A percentile compares a stretch with the other conserved stretches of the same genome.
phyloP scores from a whole-genome alignment of 1,140 invertebrate species.

The Sycophila sp. region DNA sequence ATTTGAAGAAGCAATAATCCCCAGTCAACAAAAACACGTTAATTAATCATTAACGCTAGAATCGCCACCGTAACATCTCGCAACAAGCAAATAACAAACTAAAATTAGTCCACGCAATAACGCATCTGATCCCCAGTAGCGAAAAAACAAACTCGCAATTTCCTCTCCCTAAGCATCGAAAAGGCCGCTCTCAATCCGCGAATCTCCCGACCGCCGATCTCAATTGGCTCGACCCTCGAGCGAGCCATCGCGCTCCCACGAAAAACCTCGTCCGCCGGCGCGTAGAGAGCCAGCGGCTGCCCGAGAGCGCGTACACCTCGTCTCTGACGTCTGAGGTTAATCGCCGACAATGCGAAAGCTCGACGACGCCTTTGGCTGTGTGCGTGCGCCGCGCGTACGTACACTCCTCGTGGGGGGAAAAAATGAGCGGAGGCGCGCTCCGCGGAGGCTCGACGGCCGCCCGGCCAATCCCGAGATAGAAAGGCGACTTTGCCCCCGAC shows the following conservation, averaged over 20 bases:
- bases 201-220: background rate
- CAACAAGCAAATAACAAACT: too few species aligned
- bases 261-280: too few species aligned
- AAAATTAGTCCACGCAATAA: too few species aligned
- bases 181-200: too few species aligned
- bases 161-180: too few species aligned
- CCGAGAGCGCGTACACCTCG: too few species aligned
- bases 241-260: background rate
- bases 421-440: background rate
- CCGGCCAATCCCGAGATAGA: conserved; percentile 46
- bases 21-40: too few species aligned
- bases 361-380: background rate
- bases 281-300: background rate
- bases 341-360: background rate
- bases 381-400: background rate
- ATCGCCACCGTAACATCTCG: too few species aligned
- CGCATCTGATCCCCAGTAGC: too few species aligned
- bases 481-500: conserved; percentile 23
- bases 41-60: too few species aligned
- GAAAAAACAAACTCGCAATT: too few species aligned
- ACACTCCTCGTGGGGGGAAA: background rate
- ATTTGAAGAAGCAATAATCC: too few species aligned
- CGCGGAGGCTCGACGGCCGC: conserved; percentile 49
- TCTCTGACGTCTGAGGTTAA: background rate
- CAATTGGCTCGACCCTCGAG: background rate